Evolutionary conservation across 2,797 vertebrate genomes (phyloP).

Genomic region (Tolypeutes matacus): DNA sequence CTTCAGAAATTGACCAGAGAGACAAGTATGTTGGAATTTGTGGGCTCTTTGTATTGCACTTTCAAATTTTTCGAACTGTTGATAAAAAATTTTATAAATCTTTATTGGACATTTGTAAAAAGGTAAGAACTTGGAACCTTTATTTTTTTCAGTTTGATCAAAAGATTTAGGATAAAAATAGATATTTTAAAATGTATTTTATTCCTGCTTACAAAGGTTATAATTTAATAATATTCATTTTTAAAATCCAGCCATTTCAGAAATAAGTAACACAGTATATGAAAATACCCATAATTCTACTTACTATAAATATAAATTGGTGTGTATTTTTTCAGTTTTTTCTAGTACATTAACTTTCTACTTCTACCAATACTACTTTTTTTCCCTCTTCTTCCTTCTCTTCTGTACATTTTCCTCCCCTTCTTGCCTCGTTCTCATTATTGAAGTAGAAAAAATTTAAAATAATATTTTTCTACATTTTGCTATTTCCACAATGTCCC

Average conservation of each 20-base stretch:
- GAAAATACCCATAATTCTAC: not conserved
- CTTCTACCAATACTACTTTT: not conserved
- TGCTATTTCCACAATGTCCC: constrained; percentile 27
- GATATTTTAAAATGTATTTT: constrained; percentile 64
- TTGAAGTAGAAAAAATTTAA: constrained; percentile 25
- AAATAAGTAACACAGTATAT: constrained; percentile 48
- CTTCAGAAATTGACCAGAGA: constrained; percentile 98
- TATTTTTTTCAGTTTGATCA: constrained; percentile 68
- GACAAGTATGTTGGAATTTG: constrained; percentile 96
- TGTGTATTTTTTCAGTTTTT: not conserved
- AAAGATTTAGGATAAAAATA: constrained; percentile 50
- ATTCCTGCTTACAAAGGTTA: constrained; percentile 54
- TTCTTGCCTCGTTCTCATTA: constrained; percentile 11
- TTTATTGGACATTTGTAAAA: constrained; percentile 97
- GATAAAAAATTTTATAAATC: constrained; percentile 98
- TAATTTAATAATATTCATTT: not conserved
- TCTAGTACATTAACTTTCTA: not conserved
- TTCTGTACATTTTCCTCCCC: not conserved
- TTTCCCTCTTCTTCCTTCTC: not conserved
- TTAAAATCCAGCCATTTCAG: constrained; percentile 10
- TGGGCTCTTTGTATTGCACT: constrained; percentile 96
- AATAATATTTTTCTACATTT: not conserved
- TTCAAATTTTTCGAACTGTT: constrained; percentile 97
- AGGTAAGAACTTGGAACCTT: constrained; percentile 89
- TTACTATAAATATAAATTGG: not conserved